phyloP scores from a whole-genome alignment of 2,797 vertebrate species.

The Gobionotothen gibberifrons region DNA sequence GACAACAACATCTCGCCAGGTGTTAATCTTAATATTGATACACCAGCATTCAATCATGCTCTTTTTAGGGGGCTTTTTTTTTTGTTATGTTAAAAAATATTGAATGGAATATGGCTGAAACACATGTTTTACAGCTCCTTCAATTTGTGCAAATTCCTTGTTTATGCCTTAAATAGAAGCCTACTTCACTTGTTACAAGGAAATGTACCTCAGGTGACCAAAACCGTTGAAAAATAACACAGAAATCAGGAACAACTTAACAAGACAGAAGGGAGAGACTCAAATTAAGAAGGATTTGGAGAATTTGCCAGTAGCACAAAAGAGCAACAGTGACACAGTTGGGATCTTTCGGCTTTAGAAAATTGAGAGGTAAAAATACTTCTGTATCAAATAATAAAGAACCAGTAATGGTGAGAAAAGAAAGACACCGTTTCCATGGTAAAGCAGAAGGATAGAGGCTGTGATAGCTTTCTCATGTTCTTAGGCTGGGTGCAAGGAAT shows the following conservation, averaged over 20 bases:
- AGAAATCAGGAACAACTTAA: not conserved
- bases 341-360: slow-evolving; percentile 45
- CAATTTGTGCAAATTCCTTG: not conserved
- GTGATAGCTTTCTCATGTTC: slow-evolving; percentile 72
- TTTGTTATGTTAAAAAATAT: not conserved
- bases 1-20: slow-evolving; percentile 1
- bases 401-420: slow-evolving; percentile 24
- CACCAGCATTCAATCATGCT: not conserved
- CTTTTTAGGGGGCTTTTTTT: not conserved
- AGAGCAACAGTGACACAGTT: slow-evolving; percentile 52
- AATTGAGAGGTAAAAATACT: slow-evolving; percentile 15
- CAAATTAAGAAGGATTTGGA: not conserved
- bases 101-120: not conserved
- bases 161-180: slow-evolving; percentile 12
- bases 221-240: not conserved
- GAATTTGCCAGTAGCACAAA: slow-evolving; percentile 24
- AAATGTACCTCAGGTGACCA: not conserved
- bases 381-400: slow-evolving; percentile 60
- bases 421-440: slow-evolving; percentile 47
- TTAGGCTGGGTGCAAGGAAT: slow-evolving; percentile 35
- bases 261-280: not conserved
- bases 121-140: not conserved
- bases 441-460: slow-evolving; percentile 43
- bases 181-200: slow-evolving; percentile 10
- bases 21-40: not conserved